phyloP scores from a whole-genome alignment of 2,113 vertebrate genomes.

The Centropus bengalensis region DNA sequence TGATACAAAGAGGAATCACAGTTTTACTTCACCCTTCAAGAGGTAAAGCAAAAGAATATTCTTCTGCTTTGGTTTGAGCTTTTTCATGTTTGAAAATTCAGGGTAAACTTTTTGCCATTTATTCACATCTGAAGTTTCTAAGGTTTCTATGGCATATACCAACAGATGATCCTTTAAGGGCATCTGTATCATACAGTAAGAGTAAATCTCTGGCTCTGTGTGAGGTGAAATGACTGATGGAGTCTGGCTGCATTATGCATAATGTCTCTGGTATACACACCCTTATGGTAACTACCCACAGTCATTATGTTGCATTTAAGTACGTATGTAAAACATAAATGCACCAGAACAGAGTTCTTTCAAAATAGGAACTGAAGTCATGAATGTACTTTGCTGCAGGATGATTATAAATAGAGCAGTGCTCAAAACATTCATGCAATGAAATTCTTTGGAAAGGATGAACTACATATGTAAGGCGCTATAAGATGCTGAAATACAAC shows the following conservation, averaged over 20 bases:
- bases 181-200: background rate
- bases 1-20: background rate
- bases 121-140: background rate
- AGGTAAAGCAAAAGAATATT: background rate
- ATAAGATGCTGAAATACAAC: background rate
- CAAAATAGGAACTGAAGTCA: constrained; percentile 23
- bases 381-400: constrained; percentile 3
- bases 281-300: background rate
- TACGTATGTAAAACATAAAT: background rate
- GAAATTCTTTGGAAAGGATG: constrained; percentile 34
- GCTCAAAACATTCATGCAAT: constrained; percentile 26
- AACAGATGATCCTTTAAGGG: background rate
- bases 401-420: constrained; percentile 49
- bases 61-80: background rate
- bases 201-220: background rate
- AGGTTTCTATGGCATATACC: background rate
- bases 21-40: background rate
- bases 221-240: background rate
- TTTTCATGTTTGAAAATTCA: background rate
- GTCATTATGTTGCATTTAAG: background rate
- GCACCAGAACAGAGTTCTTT: constrained; percentile 3
- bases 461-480: background rate
- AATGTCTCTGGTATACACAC: background rate
- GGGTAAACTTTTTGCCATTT: background rate
- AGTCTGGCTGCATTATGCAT: background rate